Evolutionary conservation across 1,140 invertebrate genomes (phyloP).

Genomic region (Cydia pomonella): DNA sequence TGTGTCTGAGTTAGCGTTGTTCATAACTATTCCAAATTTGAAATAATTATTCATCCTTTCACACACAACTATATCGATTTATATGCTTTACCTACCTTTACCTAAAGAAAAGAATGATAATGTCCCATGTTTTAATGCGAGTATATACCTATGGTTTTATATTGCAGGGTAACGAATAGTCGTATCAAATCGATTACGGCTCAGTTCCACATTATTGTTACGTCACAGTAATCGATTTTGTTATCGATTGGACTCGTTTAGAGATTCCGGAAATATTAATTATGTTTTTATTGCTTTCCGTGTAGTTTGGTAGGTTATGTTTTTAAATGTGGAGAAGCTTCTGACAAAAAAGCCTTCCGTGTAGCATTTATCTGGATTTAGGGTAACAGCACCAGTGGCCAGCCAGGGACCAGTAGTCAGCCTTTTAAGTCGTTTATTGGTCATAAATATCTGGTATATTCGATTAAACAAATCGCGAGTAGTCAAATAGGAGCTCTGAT

Average conservation of each 20-base stretch:
- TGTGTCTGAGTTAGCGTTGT: too few species aligned
- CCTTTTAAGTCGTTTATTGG: too few species aligned
- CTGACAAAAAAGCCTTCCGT: neutral
- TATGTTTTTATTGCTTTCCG: neutral
- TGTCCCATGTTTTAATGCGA: neutral
- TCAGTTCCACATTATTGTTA: conserved; percentile 19
- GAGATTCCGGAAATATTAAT: conserved; percentile 9
- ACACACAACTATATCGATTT: too few species aligned
- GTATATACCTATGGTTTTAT: neutral
- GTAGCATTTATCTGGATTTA: too few species aligned
- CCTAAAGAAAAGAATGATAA: neutral
- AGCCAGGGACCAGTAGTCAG: too few species aligned
- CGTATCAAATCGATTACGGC: conserved; percentile 16
- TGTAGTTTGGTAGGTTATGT: neutral
- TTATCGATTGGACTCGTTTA: conserved; percentile 11
- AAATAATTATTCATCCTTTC: too few species aligned
- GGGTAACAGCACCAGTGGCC: too few species aligned
- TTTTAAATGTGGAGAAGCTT: neutral
- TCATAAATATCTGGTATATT: too few species aligned
- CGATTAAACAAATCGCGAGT: too few species aligned
- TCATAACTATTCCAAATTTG: too few species aligned
- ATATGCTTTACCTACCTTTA: too few species aligned
- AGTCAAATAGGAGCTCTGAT: too few species aligned
- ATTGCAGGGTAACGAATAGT: conserved; percentile 4
- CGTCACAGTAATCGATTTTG: conserved; percentile 15